phyloP scores from a whole-genome alignment of 1,140 invertebrate species.

The Sweltsa coloradensis region DNA sequence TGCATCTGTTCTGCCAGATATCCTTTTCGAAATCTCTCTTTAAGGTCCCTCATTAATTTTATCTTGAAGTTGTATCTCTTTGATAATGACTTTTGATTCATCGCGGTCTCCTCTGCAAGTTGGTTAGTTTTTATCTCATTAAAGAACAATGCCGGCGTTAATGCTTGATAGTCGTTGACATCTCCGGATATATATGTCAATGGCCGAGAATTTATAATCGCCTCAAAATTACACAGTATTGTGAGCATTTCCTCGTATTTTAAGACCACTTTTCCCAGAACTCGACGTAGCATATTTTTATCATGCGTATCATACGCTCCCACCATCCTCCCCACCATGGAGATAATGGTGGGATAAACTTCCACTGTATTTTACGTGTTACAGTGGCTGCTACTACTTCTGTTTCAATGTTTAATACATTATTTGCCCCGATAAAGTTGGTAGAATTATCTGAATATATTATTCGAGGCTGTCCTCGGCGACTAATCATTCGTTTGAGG shows the following conservation, averaged over 20 bases:
- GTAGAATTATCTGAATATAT: constrained; percentile 28
- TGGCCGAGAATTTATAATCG: constrained; percentile 24
- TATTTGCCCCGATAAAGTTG: constrained; percentile 25
- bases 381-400: constrained; percentile 11
- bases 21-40: no score
- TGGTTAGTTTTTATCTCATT: no score
- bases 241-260: constrained; percentile 25
- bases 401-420: constrained; percentile 9
- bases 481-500: constrained; percentile 28
- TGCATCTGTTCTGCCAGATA: no score
- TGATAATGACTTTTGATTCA: no score
- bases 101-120: no score
- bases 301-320: constrained; percentile 28
- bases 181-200: constrained; percentile 25
- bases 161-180: constrained; percentile 11
- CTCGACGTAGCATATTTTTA: constrained; percentile 21
- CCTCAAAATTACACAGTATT: constrained; percentile 23
- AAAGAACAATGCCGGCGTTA: constrained; percentile 21
- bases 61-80: no score
- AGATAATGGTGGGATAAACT: constrained; percentile 25
- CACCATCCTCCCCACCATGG: constrained; percentile 32
- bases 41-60: no score
- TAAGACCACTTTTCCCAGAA: constrained; percentile 20
- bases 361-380: constrained; percentile 25
- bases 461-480: constrained; percentile 21